phyloP scores from a whole-genome alignment of 2,888 invertebrate species.

The Acanthosoma haemorrhoidale region DNA sequence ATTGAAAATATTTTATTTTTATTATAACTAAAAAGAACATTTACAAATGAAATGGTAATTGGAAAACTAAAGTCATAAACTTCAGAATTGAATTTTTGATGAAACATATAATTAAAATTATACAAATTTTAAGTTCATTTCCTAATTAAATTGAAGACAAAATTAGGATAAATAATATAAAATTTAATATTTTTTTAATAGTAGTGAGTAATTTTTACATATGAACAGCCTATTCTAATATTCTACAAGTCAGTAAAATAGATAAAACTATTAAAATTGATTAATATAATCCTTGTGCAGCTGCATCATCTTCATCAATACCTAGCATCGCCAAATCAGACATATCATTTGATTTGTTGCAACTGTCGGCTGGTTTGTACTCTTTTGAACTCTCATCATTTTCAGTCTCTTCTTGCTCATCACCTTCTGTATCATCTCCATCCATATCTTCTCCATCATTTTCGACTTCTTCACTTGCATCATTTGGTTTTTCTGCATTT shows the following conservation, averaged over 20 bases:
- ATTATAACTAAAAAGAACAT: no score
- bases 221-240: neutral
- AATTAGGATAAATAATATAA: no score
- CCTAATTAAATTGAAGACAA: no score
- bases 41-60: no score
- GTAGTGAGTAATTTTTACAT: no score
- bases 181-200: no score
- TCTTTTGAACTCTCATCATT: conserved; percentile 26
- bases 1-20: no score
- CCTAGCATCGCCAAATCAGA: conserved; percentile 75
- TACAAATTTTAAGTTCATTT: no score
- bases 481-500: conserved; percentile 37
- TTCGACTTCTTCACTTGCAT: conserved; percentile 15
- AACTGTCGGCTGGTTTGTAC: neutral
- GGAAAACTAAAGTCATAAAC: no score
- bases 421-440: conserved; percentile 15
- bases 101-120: no score
- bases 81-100: no score
- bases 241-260: neutral
- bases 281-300: conserved; percentile 33
- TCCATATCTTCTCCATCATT: conserved; percentile 28
- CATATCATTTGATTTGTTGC: conserved; percentile 39
- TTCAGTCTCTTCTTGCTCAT: conserved; percentile 30
- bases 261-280: conserved; percentile 13
- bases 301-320: conserved; percentile 69